Evolutionary conservation across 2,113 vertebrate species (phyloP), one percentile per base, ranked within the genome.

Genomic region (Bubo scandiacus): DNA sequence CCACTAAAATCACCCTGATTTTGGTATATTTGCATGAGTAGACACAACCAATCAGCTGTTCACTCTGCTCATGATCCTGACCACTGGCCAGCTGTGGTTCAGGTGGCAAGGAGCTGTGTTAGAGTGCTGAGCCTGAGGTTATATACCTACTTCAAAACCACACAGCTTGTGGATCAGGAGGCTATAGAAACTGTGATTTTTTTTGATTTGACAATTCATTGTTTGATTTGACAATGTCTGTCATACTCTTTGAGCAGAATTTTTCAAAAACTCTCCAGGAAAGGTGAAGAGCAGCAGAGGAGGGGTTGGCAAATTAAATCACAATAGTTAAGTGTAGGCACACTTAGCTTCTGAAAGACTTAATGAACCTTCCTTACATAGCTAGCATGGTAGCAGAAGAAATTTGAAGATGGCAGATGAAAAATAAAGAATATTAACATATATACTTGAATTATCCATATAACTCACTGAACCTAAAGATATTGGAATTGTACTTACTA

Each of bases 201-300:
- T 25, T 55, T 84, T 89, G 40, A 67, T 47, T 83, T 78, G 49
- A 58, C 55, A 77, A 26, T 75, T 62, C 30, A 14, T 57, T 79
- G 8, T 89, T 88, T 89, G 61, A 79, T 85, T 94, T 94, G 72
- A 84, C 83, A 63, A 15, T 36, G 14, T 84, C 89, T 95, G 89
- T 89, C 57, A 59, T 40, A 55, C 18, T 80, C 13, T 74, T 77
- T 70, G 26, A 84, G 65, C 29, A 78, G 79, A 74, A 54, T 45
- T 86, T 94, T 91, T 92, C 34, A 73, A 91, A 83, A 62, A 40
- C 32, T 81, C 51, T 85, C 12, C 34, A 57, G 67, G 47, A 92
- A 88, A 83, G 34, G 51, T 55, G 26, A 86, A 84, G 43, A 86
- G 26, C 34, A 67, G 47, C n/a, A 65, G 63, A 52, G 54, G 43